phyloP scores from a whole-genome alignment of 2,888 invertebrate species.

The Eulithis prunata region DNA sequence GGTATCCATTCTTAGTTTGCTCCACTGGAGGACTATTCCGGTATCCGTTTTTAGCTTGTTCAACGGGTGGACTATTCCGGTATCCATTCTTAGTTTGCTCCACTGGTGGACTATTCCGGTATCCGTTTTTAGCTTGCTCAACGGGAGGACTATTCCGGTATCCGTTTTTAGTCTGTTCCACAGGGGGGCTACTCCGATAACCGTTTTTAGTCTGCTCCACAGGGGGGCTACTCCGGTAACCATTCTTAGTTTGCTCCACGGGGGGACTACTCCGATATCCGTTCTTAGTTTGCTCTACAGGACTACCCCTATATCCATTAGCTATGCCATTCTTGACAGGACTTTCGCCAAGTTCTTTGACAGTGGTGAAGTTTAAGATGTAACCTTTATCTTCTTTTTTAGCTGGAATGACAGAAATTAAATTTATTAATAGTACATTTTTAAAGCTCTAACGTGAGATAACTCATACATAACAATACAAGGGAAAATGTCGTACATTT shows the following conservation, averaged over 20 bases:
- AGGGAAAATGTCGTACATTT: no score
- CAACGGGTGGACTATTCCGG: constrained; percentile 75
- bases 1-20: constrained; percentile 75
- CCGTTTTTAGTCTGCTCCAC: constrained; percentile 68
- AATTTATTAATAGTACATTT: neutral
- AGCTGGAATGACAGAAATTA: constrained; percentile 58
- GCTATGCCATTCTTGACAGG: constrained; percentile 68
- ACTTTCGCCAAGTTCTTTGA: constrained; percentile 80
- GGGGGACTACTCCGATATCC: constrained; percentile 25
- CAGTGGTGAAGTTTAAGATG: constrained; percentile 78
- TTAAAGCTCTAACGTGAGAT: neutral
- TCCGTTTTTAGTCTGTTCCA: constrained; percentile 23
- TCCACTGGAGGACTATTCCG: constrained; percentile 79
- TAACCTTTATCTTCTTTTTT: constrained; percentile 80
- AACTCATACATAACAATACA: no score
- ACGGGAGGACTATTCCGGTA: constrained; percentile 5
- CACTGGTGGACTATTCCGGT: constrained; percentile 20
- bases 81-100: constrained; percentile 61
- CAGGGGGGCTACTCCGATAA: constrained; percentile 18
- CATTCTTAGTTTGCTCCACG: constrained; percentile 54
- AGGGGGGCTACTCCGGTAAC: constrained; percentile 78
- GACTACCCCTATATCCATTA: constrained; percentile 78
- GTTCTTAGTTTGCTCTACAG: constrained; percentile 70
- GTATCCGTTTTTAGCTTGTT: constrained; percentile 77
- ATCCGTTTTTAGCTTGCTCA: constrained; percentile 17